Percentiles rank a stretch among this genome's conserved stretches.
These are phyloP conservation scores for Rallus limicola DNA, from an alignment of 2,113 vertebrate species.

Conservation along the genomic window DNA sequence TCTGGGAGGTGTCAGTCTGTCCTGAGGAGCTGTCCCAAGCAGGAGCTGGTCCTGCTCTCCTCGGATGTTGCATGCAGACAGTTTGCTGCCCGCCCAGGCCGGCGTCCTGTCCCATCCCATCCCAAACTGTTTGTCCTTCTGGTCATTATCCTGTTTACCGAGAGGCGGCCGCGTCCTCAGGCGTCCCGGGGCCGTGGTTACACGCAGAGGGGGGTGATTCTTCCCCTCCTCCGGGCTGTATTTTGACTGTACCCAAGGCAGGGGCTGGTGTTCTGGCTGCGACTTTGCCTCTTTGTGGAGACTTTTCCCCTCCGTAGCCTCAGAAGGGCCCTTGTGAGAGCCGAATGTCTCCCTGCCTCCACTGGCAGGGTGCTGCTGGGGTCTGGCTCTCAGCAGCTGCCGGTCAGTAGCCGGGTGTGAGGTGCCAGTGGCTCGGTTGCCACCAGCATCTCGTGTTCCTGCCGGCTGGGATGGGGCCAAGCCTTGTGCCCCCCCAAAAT, in stretches of 20 bases:
- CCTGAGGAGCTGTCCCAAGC: neutral
- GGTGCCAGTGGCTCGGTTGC: neutral
- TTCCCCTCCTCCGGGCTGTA: neutral
- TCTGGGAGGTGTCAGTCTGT: fast-evolving
- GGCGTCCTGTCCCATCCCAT: neutral
- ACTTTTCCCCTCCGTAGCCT: neutral
- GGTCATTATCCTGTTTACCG: neutral
- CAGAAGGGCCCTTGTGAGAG: neutral
- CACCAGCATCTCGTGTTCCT: too few species aligned
- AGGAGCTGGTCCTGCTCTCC: fast-evolving
- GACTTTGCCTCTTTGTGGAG: neutral
- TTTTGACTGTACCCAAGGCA: neutral
- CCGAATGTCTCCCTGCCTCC: neutral
- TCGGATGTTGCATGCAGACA: neutral
- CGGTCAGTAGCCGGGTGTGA: fast-evolving
- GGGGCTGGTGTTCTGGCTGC: neutral
- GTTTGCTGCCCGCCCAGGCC: neutral
- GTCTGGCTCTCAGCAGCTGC: too few species aligned
- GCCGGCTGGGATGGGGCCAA: too few species aligned
- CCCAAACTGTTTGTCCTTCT: neutral
- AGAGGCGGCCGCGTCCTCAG: neutral
- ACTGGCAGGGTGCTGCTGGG: too few species aligned
- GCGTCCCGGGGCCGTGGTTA: neutral
- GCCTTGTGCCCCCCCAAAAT: too few species aligned
- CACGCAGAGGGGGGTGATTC: neutral